A percentile compares a stretch with the other conserved stretches of the same genome.
These are phyloP conservation scores for Mus minutoides DNA, from an alignment of 2,797 vertebrate species.

Conservation along the genomic window DNA sequence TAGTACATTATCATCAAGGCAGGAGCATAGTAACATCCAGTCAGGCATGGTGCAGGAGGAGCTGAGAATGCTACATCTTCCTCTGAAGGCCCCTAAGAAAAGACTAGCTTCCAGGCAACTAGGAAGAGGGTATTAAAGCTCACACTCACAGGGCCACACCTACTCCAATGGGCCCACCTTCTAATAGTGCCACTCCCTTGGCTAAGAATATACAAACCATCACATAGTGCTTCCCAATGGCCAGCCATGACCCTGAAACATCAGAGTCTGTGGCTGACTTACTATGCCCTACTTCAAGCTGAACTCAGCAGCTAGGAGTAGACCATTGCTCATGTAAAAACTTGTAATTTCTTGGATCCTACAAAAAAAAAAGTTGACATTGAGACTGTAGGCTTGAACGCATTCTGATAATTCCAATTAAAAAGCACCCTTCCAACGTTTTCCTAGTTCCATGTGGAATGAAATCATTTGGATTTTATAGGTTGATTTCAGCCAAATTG, in stretches of 20 bases:
- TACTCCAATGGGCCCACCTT: too few relatives aligned
- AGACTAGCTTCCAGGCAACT: not conserved
- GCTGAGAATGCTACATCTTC: not conserved
- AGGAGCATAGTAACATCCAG: not conserved
- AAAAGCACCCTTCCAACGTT: constrained; percentile 61
- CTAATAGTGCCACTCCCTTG: not conserved
- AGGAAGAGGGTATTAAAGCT: not conserved
- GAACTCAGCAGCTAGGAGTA: not conserved
- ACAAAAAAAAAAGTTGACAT: constrained; percentile 1
- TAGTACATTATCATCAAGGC: not conserved
- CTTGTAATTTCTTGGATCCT: constrained; percentile 29
- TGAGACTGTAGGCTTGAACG: constrained; percentile 28
- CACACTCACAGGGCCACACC: not conserved
- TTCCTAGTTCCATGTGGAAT: constrained; percentile 39
- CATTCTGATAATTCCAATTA: constrained; percentile 58
- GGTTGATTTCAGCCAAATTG: constrained; percentile 72
- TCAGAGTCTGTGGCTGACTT: not conserved
- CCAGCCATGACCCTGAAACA: not conserved
- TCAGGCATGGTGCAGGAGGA: not conserved
- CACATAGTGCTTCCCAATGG: not conserved
- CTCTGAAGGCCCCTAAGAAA: not conserved
- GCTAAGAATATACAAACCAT: not conserved
- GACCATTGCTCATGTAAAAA: not conserved
- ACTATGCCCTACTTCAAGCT: not conserved
- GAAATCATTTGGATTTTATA: constrained; percentile 69